Conservation (phyloP, 2,797 vertebrate species). For the Tadarida brasiliensis region DNA sequence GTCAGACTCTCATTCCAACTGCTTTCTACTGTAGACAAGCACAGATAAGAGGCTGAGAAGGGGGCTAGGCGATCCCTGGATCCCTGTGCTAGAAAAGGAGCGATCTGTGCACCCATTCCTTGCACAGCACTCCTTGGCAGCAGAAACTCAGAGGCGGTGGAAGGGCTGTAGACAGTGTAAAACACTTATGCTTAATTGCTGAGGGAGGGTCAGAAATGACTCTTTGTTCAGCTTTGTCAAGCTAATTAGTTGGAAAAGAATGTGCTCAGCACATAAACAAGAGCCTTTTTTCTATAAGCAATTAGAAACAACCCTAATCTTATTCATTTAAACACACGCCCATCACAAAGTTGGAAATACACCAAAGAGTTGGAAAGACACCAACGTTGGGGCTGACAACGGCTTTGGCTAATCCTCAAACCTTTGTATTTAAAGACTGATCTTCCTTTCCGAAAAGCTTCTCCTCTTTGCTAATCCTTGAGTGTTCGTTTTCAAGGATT, state of each 20-base stretch:
- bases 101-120: fast-evolving
- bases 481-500: conserved; percentile 73
- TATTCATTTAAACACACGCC: conserved; percentile 69
- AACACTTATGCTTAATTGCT: conserved; percentile 79
- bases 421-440: conserved; percentile 60
- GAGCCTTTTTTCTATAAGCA: conserved; percentile 80
- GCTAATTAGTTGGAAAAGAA: conserved; percentile 83
- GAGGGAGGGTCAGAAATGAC: conserved; percentile 81
- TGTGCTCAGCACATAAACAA: conserved; percentile 81
- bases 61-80: not conserved
- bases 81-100: not conserved
- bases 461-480: conserved; percentile 58
- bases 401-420: conserved; percentile 71
- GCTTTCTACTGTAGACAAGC: not conserved
- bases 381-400: conserved; percentile 49
- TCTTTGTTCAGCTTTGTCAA: conserved; percentile 80
- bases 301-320: conserved; percentile 81
- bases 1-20: not conserved
- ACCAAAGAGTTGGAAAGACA: conserved; percentile 76
- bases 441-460: conserved; percentile 61
- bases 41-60: not conserved
- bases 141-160: not conserved
- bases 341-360: conserved; percentile 40
- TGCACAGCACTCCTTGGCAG: conserved; percentile 16
- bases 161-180: conserved; percentile 57